These are phyloP conservation scores for Rhinogobio ventralis DNA, from an alignment of 2,797 vertebrate genomes.

Conservation along the genomic window DNA sequence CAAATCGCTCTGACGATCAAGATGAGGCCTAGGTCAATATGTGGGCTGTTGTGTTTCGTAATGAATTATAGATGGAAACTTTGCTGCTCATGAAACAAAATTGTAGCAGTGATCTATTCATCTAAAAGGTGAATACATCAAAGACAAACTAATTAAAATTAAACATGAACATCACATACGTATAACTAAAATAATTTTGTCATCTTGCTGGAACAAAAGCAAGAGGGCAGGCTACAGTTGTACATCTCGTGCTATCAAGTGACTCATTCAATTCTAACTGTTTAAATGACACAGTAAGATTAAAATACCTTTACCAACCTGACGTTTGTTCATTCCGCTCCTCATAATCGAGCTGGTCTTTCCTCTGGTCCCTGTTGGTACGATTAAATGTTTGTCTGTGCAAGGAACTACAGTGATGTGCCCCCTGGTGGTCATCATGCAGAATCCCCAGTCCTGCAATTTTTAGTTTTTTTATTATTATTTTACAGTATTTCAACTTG, in stretches of 20 bases:
- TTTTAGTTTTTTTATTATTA: background rate
- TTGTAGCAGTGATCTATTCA: background rate
- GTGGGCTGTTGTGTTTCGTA: constrained; percentile 11
- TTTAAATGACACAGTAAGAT: constrained; percentile 6
- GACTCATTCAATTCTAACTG: background rate
- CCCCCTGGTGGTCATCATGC: constrained; percentile 50
- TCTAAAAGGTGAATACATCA: background rate
- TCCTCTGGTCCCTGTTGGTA: constrained; percentile 47
- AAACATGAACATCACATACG: background rate
- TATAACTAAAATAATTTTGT: background rate
- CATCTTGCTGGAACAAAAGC: background rate
- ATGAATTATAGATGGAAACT: constrained; percentile 30
- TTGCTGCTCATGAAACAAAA: background rate
- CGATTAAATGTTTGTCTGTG: constrained; percentile 2
- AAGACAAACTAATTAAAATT: background rate
- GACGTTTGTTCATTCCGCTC: constrained; percentile 34
- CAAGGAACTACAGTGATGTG: background rate
- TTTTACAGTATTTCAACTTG: background rate
- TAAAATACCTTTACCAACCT: constrained; percentile 53
- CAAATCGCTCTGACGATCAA: background rate
- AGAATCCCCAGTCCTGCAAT: constrained; percentile 8
- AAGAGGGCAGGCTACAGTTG: background rate
- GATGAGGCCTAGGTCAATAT: constrained; percentile 24
- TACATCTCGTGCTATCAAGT: constrained; percentile 4
- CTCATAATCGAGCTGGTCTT: constrained; percentile 41